Evolutionary conservation across 2,888 invertebrate species (phyloP), one percentile per base, ranked within the genome.

Genomic region (Troides helena): DNA sequence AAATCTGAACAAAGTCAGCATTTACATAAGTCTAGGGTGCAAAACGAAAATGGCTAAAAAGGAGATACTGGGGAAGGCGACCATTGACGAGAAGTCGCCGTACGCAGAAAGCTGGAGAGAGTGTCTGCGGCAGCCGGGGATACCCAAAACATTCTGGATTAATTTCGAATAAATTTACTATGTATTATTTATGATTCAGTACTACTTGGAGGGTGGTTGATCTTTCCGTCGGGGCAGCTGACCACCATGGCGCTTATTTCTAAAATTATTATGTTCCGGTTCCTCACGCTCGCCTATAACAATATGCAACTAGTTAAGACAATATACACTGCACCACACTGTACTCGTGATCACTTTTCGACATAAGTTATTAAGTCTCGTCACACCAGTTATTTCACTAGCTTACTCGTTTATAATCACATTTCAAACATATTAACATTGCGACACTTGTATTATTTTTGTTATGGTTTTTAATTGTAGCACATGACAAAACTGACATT

Each of bases 41-140:
- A 95, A 94, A 78, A 95, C 94, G 71, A 93, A 95, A 77, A 89
- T 95, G 85, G 94, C 94, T 74, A 95, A 96, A 79, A 96, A 96
- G 80, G 93, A 94, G 73, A 93, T 94, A 68, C 86, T 96, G 18
- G 96, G 96, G 0, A 94, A 94, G 81, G 94, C 95, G 43, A 93
- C 93, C 61, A 94, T 96, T 73, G 95, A 95, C 66, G 94, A 94
- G 73, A 94, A 94, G 72, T 94, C 94, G 39, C 80, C 86, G 0
- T 93, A 93, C 71, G 84, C 91, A 0, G 94, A 94, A 65, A 93
- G 94, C 73, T 95, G 95, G 95, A 94, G 93, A 69, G 94, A 95
- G 77, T 94, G 95, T 71, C 80, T 94, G 18, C 84, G 90, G 17
- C 87, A 89, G 61, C 94, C 94, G 0, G 93, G 93, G 0, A 87